Evolutionary conservation across 2,113 vertebrate genomes (phyloP).

Genomic region (Eptesicus fuscus): DNA sequence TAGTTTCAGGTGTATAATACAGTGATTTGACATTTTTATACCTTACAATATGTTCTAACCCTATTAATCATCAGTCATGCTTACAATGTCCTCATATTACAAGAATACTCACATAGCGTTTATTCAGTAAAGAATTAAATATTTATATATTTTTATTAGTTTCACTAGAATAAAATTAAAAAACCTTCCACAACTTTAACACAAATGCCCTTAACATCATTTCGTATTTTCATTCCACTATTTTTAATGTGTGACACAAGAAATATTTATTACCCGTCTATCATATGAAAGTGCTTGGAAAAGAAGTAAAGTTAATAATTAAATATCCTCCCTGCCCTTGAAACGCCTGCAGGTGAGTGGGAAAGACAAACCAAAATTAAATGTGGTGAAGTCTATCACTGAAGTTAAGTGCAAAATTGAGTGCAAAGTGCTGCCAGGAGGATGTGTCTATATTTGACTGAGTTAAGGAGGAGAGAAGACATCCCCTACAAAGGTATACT

Average conservation of each 20-base stretch:
- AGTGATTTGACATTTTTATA: neutral
- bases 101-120: too few relatives aligned
- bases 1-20: neutral
- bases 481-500: neutral
- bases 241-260: too few relatives aligned
- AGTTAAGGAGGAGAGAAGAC: neutral
- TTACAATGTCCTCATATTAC: too few relatives aligned
- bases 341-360: neutral
- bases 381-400: neutral
- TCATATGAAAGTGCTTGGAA: neutral
- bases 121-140: too few relatives aligned
- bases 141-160: too few relatives aligned
- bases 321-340: neutral
- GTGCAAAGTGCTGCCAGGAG: neutral
- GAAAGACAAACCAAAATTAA: slow-evolving; percentile 7
- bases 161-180: too few relatives aligned
- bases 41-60: neutral
- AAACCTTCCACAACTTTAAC: too few relatives aligned
- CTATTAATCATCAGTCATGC: neutral
- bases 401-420: neutral
- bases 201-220: too few relatives aligned
- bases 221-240: too few relatives aligned
- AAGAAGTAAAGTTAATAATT: neutral
- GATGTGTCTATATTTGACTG: neutral
- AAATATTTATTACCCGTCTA: too few relatives aligned